These are phyloP conservation scores for Styela clava DNA, from an alignment of 23 tunicate species.

Conservation along the genomic window DNA sequence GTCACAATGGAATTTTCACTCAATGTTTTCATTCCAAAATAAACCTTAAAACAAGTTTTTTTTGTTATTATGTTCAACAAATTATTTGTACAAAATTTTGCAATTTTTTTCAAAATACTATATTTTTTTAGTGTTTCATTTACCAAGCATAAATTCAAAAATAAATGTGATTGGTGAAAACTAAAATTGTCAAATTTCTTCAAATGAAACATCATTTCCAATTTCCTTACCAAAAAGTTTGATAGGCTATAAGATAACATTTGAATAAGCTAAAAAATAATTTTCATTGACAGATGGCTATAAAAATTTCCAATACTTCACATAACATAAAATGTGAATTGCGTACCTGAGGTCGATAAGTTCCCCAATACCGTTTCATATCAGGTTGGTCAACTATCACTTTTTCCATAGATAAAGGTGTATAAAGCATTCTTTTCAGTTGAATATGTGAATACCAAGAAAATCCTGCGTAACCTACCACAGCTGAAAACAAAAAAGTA, in stretches of 20 bases:
- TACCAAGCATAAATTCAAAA: too few species aligned
- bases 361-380: constrained; percentile 86
- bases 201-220: too few species aligned
- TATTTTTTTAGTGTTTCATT: too few species aligned
- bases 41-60: constrained; percentile 44
- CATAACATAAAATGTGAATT: neutral
- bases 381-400: constrained; percentile 18
- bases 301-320: neutral
- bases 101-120: too few species aligned
- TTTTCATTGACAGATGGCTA: neutral
- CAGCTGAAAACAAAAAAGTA: neutral
- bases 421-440: constrained; percentile 16
- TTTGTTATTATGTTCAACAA: neutral
- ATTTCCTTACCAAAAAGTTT: too few species aligned
- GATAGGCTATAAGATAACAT: too few species aligned
- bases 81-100: neutral
- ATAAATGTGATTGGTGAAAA: too few species aligned
- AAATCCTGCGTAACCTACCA: neutral
- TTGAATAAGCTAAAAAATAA: too few species aligned
- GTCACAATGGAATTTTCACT: constrained; percentile 69
- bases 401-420: neutral
- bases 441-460: neutral
- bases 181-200: too few species aligned
- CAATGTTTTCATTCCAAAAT: constrained; percentile 97
- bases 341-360: constrained; percentile 86